Conservation (phyloP, 2,113 vertebrate species). For the human region GRCh38 chr5:176844001-176844500, state of each 20-base stretch:
- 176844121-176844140: neutral
- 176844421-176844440: neutral
- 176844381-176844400: neutral
- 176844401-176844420: neutral
- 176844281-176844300: neutral
- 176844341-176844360: fast-evolving
- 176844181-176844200: neutral
- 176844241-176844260: neutral
- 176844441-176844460: neutral
- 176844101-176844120: neutral
- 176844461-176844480: neutral
- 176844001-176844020: constrained; percentile 76
- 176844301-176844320: too few relatives aligned
- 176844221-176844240: neutral
- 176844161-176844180: neutral
- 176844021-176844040: constrained; percentile 71
- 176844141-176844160: constrained; percentile 33
- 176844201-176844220: neutral
- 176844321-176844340: neutral
- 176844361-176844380: fast-evolving
- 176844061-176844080: neutral
- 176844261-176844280: fast-evolving
- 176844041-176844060: constrained; percentile 70
- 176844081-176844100: neutral
- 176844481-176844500: fast-evolving